Evolutionary conservation across 2,888 invertebrate species (phyloP).

Genomic region (Heliothis peltigera): DNA sequence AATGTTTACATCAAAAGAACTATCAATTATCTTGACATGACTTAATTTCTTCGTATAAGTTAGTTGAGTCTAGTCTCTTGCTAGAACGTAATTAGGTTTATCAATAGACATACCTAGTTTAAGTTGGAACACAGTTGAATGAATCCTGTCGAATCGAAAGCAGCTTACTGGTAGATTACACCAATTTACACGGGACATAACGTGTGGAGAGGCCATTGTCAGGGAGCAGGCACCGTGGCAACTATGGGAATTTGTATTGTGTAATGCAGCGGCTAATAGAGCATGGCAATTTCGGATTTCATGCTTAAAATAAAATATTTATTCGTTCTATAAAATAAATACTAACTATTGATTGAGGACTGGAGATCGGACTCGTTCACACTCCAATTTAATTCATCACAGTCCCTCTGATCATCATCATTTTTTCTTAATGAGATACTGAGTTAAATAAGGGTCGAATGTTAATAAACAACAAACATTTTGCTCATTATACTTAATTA

Average conservation of each 20-base stretch:
- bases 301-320: conserved; percentile 33
- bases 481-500: too few species aligned
- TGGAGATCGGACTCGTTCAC: too few species aligned
- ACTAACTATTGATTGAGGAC: too few species aligned
- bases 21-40: conserved; percentile 31
- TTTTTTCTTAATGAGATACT: too few species aligned
- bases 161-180: conserved; percentile 70
- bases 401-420: too few species aligned
- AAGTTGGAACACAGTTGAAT: conserved; percentile 58
- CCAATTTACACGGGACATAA: conserved; percentile 82
- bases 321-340: too few species aligned
- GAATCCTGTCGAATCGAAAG: conserved; percentile 67
- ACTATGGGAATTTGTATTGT: conserved; percentile 74
- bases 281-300: conserved; percentile 56
- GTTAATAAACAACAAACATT: too few species aligned
- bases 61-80: conserved; percentile 23
- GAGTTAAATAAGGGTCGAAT: too few species aligned
- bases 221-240: conserved; percentile 73
- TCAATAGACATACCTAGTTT: conserved; percentile 22
- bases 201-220: conserved; percentile 74
- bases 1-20: conserved; percentile 23
- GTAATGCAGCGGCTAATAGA: conserved; percentile 60
- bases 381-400: too few species aligned
- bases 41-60: conserved; percentile 32
- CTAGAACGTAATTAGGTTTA: conserved; percentile 10